Evolutionary conservation across 1,140 invertebrate genomes (phyloP).

Genomic region (Heliconius hermathena): DNA sequence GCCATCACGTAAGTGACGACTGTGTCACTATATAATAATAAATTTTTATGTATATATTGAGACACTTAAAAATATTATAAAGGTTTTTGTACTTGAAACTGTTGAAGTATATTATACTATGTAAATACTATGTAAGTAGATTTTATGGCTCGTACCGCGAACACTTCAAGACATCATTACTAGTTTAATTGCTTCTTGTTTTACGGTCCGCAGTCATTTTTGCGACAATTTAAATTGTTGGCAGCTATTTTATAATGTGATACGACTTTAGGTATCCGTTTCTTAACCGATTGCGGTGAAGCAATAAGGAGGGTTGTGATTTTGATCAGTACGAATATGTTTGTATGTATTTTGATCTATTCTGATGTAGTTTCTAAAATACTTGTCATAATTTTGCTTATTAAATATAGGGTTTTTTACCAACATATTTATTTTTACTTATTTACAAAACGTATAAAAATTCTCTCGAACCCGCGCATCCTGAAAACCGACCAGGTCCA

Average conservation of each 20-base stretch:
- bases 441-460: too few species aligned
- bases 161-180: slow-evolving; percentile 21
- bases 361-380: too few species aligned
- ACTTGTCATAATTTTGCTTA: too few species aligned
- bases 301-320: too few species aligned
- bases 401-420: too few species aligned
- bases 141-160: slow-evolving; percentile 35
- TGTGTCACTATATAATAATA: not conserved
- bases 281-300: not conserved
- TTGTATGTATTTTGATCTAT: too few species aligned
- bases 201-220: slow-evolving; percentile 33
- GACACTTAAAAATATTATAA: not conserved
- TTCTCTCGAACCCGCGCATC: too few species aligned
- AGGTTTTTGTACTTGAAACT: not conserved
- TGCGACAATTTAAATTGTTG: slow-evolving; percentile 24
- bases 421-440: too few species aligned
- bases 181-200: slow-evolving; percentile 38
- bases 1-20: not conserved
- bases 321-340: too few species aligned
- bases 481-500: too few species aligned
- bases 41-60: not conserved
- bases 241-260: not conserved
- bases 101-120: slow-evolving; percentile 44
- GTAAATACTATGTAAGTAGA: slow-evolving; percentile 66
- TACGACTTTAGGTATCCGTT: not conserved